A percentile compares a stretch with the other conserved stretches of the same genome.
Conservation (phyloP, 2,797 vertebrate genomes). For the Calcarius lapponicus region DNA sequence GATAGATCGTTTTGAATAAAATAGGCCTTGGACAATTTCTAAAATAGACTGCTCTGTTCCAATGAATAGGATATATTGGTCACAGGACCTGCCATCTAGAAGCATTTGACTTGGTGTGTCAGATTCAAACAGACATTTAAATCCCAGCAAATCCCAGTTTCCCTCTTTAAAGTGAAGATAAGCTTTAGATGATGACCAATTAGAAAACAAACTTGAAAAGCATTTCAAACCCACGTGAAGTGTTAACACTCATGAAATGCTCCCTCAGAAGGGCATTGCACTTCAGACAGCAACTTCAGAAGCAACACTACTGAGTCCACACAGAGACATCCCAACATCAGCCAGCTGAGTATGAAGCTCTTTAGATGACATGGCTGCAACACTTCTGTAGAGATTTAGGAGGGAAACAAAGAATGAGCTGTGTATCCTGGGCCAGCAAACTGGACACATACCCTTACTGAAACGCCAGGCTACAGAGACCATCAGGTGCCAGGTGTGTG, state of each 20-base stretch:
- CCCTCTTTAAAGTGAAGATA: not conserved
- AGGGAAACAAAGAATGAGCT: not conserved
- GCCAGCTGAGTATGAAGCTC: not conserved
- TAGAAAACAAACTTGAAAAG: not conserved
- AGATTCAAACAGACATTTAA: not conserved
- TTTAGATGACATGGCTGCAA: not conserved
- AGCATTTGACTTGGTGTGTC: not conserved
- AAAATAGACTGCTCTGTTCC: slow-evolving; percentile 10
- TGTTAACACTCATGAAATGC: not conserved
- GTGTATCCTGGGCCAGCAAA: not conserved
- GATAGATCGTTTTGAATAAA: slow-evolving; percentile 44
- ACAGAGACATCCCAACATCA: not conserved
- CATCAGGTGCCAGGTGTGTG: not conserved
- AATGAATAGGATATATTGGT: not conserved
- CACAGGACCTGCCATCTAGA: not conserved
- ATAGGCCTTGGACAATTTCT: slow-evolving; percentile 7
- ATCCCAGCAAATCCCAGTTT: not conserved
- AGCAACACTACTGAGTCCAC: not conserved
- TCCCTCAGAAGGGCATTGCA: not conserved
- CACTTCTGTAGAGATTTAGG: not conserved
- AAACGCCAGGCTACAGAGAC: not conserved
- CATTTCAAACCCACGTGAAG: not conserved
- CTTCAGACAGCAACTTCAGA: not conserved
- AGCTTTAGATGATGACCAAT: not conserved
- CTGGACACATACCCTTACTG: not conserved